phyloP scores from a whole-genome alignment of 2,113 vertebrate genomes.

The Donacobius atricapilla region DNA sequence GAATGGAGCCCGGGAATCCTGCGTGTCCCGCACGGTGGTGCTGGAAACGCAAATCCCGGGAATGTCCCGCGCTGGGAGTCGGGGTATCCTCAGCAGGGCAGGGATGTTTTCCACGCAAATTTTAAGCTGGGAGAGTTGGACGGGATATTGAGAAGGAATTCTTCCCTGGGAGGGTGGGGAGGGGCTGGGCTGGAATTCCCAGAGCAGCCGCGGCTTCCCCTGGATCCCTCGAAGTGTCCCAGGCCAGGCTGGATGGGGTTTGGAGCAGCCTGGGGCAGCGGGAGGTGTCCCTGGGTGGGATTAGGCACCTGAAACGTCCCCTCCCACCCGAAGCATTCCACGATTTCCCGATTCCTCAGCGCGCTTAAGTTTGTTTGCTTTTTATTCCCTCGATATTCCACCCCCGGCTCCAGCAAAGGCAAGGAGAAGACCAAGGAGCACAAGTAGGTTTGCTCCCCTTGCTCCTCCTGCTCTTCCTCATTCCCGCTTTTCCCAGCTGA shows the following conservation, averaged over 20 bases:
- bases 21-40: accelerated
- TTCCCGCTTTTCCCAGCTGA: not conserved
- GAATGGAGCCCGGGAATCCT: accelerated
- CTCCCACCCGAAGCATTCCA: not conserved
- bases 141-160: not conserved
- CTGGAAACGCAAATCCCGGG: not conserved
- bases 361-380: not conserved
- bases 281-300: not conserved
- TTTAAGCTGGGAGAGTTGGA: not conserved
- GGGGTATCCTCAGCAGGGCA: accelerated
- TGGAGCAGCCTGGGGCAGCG: accelerated
- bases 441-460: slow-evolving; percentile 64
- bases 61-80: accelerated
- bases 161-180: accelerated
- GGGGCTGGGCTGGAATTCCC: not conserved
- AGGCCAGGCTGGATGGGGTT: not conserved
- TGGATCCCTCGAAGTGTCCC: accelerated
- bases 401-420: slow-evolving; percentile 65
- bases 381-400: not conserved
- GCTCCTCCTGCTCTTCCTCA: not conserved
- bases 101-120: accelerated
- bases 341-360: not conserved
- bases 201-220: not conserved
- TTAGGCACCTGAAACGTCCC: accelerated
- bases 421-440: slow-evolving; percentile 76